Percentiles rank a stretch among this genome's conserved stretches.
Conservation (phyloP, 2,888 invertebrate genomes). For the Tryphoninae sp. region DNA sequence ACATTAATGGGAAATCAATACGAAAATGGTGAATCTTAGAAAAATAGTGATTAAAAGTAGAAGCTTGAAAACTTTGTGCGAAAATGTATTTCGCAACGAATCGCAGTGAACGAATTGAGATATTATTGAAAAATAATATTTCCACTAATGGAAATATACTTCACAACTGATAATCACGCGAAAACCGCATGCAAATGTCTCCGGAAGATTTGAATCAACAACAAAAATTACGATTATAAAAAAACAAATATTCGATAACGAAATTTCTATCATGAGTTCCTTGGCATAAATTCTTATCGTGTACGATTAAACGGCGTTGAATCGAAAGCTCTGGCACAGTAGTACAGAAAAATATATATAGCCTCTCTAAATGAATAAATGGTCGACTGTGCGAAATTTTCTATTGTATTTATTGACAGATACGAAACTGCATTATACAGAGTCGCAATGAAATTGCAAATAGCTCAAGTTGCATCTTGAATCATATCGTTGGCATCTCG, state of each 20-base stretch:
- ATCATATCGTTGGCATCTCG: background rate
- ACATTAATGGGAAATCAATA: conserved; percentile 12
- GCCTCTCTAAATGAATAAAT: background rate
- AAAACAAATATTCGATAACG: conserved; percentile 23
- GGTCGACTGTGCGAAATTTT: background rate
- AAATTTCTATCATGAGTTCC: background rate
- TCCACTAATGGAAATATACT: background rate
- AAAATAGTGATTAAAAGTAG: conserved; percentile 66
- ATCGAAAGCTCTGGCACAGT: conserved; percentile 6
- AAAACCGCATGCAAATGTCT: background rate
- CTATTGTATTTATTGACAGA: background rate
- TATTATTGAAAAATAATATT: background rate
- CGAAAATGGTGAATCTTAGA: conserved; percentile 61
- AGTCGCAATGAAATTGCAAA: background rate
- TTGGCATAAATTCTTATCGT: background rate
- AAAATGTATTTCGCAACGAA: background rate
- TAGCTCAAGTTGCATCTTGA: background rate
- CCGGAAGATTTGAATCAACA: background rate
- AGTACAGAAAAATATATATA: background rate
- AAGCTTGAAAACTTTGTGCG: conserved; percentile 1
- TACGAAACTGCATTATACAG: background rate
- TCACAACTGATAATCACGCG: background rate
- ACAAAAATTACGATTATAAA: background rate
- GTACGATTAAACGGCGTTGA: background rate
- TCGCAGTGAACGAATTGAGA: background rate